Base-by-base conservation (phyloP, 2,113 vertebrate genomes). In the Pongo pygmaeus region DNA sequence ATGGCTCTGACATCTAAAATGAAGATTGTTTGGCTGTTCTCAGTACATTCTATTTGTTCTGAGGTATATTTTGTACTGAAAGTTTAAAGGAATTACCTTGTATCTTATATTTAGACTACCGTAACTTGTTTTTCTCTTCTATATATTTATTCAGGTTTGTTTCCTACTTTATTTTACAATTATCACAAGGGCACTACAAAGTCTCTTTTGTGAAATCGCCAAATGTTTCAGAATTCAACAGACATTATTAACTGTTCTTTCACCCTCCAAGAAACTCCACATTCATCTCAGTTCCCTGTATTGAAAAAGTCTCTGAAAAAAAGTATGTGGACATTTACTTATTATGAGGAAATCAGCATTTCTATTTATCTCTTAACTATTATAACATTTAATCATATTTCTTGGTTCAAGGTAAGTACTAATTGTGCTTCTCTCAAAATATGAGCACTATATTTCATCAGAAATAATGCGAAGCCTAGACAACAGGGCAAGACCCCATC, bases 161-260 rank as follows among this genome's bases (percentile, higher is more conserved):
- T 90, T 96, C 43, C 85, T 85, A n/a, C 32, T 95, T 84, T 79
- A 69, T 92, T 94, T 97, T 91, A 69, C 30, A 40, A 1, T 95
- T 35, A 64, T 80, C 67, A 64, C 75, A 87, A 93, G 20, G 30
- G 22, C 27, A 38, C 38, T 30, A 17, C 6, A 30, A 86, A 52
- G 2, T 30, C 57, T 69, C 38, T 69, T 74, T 25, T 30, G 80
- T 91, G 92, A 93, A 59, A 7, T 48, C n/a, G 52, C 48, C 72
- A 64, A 48, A 61, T 84, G 38, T 84, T 81, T 92, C 52, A 79
- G 38, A 67, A 72, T 38, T 46, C 38, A 61, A 46, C n/a, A 80
- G 64, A 87, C 35, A n/a, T 80, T 57, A 30, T 75, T 94, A 79
- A 43, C 17, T 25, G 11, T 55, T 69, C 4, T 55, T 89, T 83